These are phyloP conservation scores for Barnardius zonarius DNA, from an alignment of 2,113 vertebrate species.

Conservation along the genomic window DNA sequence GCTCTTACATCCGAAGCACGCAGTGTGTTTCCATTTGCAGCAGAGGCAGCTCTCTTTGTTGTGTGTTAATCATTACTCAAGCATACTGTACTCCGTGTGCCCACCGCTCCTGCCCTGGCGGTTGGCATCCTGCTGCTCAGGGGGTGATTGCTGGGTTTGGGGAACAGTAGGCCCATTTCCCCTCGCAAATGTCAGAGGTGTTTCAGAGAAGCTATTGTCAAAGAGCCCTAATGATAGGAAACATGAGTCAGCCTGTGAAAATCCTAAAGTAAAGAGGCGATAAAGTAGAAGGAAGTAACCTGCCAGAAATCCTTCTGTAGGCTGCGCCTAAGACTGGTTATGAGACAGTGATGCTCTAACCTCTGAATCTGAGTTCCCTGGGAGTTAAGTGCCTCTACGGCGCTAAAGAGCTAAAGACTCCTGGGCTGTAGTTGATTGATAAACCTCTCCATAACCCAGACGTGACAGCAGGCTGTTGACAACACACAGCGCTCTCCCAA, in stretches of 20 bases:
- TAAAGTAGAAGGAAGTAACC: background rate
- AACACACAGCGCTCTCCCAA: background rate
- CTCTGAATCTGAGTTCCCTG: background rate
- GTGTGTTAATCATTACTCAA: constrained; percentile 17
- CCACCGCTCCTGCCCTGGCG: background rate
- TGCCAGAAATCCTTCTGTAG: background rate
- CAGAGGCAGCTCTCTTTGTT: constrained; percentile 17
- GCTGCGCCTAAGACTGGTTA: background rate
- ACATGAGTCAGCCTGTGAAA: background rate
- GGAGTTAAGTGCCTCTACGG: background rate
- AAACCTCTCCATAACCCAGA: background rate
- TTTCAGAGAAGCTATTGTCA: background rate
- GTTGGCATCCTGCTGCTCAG: background rate
- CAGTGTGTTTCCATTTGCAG: constrained; percentile 36
- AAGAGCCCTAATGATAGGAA: background rate
- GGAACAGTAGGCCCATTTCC: background rate
- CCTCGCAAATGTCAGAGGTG: background rate
- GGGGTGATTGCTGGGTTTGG: constrained; percentile 3
- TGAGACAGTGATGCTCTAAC: background rate
- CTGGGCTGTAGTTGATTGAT: background rate
- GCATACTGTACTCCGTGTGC: background rate
- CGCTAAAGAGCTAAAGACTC: background rate
- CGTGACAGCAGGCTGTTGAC: background rate
- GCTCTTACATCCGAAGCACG: background rate
- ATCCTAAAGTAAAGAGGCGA: background rate